phyloP scores from a whole-genome alignment of 2,797 vertebrate species.

The Spinibarbus caldwelli region DNA sequence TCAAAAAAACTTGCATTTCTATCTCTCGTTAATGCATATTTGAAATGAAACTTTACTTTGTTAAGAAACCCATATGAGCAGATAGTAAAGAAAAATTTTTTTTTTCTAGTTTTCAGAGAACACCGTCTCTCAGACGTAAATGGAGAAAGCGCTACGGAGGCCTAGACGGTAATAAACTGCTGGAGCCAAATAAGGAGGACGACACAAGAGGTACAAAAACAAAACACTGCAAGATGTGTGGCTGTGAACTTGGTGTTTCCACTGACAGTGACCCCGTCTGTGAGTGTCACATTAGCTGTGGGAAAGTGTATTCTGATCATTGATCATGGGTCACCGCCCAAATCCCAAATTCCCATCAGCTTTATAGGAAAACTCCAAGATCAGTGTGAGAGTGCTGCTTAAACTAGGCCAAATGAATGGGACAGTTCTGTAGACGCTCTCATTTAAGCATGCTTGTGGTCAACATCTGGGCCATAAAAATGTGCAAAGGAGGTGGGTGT shows the following conservation, averaged over 20 bases:
- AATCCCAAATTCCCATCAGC: conserved; percentile 6
- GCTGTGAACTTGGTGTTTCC: conserved; percentile 43
- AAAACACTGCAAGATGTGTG: conserved; percentile 14
- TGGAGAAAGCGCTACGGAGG: conserved; percentile 79
- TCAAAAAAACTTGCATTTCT: not conserved
- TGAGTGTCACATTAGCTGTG: conserved; percentile 40
- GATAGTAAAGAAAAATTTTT: not conserved
- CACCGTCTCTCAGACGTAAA: conserved; percentile 74
- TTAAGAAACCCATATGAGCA: not conserved
- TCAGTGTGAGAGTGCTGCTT: conserved; percentile 12
- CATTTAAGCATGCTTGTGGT: conserved; percentile 54
- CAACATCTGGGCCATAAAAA: conserved; percentile 33
- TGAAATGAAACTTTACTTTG: not conserved
- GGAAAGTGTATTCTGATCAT: conserved; percentile 12
- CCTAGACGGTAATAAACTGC: conserved; percentile 76
- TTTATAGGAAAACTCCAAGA: not conserved
- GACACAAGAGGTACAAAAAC: conserved; percentile 68
- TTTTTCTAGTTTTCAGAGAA: conserved; percentile 74
- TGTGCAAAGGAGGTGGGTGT: conserved; percentile 51
- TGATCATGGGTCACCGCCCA: not conserved
- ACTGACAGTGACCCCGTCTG: not conserved
- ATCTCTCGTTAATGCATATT: not conserved
- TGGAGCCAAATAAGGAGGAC: conserved; percentile 74
- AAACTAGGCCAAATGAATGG: conserved; percentile 36
- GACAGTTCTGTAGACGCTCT: conserved; percentile 30